These are phyloP conservation scores for Parnassius mnemosyne DNA, from an alignment of 2,888 invertebrate species.

Conservation along the genomic window DNA sequence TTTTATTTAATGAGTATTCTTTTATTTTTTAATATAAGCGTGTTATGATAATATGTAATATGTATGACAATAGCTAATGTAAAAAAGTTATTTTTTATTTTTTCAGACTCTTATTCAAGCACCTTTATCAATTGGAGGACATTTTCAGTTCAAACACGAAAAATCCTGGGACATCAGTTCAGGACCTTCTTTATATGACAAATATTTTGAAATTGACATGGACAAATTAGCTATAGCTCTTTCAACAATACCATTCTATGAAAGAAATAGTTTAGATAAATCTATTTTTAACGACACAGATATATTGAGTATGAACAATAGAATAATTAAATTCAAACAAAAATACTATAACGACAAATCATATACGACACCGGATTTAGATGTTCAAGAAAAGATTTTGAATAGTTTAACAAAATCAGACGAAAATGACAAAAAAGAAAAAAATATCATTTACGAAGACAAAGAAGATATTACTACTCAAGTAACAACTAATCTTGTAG, in stretches of 20 bases:
- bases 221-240: slow-evolving; percentile 59
- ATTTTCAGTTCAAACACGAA: slow-evolving; percentile 78
- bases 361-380: slow-evolving; percentile 56
- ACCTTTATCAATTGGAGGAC: slow-evolving; percentile 65
- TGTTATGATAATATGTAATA: too few species aligned
- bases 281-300: slow-evolving; percentile 59
- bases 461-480: not conserved
- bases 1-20: too few species aligned
- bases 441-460: not conserved
- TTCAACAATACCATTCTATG: slow-evolving; percentile 65
- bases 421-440: slow-evolving; percentile 24
- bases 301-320: slow-evolving; percentile 61
- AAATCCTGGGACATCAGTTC: slow-evolving; percentile 68
- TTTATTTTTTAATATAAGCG: too few species aligned
- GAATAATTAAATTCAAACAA: slow-evolving; percentile 62
- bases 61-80: too few species aligned
- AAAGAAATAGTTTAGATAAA: slow-evolving; percentile 60
- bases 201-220: slow-evolving; percentile 71
- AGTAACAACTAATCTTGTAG: slow-evolving; percentile 15
- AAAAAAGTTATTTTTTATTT: not conserved
- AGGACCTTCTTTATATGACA: slow-evolving; percentile 63
- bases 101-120: slow-evolving; percentile 66
- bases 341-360: slow-evolving; percentile 65
- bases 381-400: slow-evolving; percentile 52
- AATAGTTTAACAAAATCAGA: slow-evolving; percentile 36